Base-by-base conservation (phyloP, 2,797 vertebrate species). In the Discoglossus pictus region DNA sequence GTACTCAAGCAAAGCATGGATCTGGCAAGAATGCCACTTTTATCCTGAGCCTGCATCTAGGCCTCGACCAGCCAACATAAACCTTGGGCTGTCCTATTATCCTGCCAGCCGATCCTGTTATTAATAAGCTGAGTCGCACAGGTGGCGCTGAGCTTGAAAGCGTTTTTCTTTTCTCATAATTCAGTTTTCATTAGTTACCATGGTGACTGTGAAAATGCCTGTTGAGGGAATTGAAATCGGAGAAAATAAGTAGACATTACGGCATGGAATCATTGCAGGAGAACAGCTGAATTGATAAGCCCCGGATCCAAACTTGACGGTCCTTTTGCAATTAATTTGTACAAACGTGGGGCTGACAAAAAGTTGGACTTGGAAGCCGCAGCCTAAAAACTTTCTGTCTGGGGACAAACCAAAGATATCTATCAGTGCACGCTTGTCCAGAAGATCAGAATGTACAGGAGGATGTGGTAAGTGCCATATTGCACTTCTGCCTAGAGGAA, bases 141-240 rank as follows among this genome's bases (percentile, higher is more conserved):
- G 76, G 76, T 77, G 79, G 78, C 78, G 61, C 56, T 1, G 68
- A 74, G 76, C 65, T 73, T 35, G 47, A 13, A 3, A 68, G 71
- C 43, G 2, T 31, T 54, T 75, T 65, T 68, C 47, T 65, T 47
- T 52, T 51, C 61, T 74, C 71, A 72, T 79, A 70, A 79, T 76
- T 79, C 65, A 79, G 76, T 78, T 87, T 83, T 80, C 76, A 52
- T 67, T 55, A 38, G 87, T 91, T 89, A 80, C 88, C 79, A 86
- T 90, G 87, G 84, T 74, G 82, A 86, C 80, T 35, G 2, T 0
- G 72, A 46, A 36, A 64, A 52, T 71, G 72, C 75, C 74, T 69
- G 48, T 61, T 55, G 70, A 68, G 68, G 78, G 78, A 80, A 80
- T 76, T 47, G 17, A 74, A 79, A 60, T 76, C 10, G 58, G 12